phyloP scores from a whole-genome alignment of 1,140 invertebrate species.

The Drosophila erecta region DNA sequence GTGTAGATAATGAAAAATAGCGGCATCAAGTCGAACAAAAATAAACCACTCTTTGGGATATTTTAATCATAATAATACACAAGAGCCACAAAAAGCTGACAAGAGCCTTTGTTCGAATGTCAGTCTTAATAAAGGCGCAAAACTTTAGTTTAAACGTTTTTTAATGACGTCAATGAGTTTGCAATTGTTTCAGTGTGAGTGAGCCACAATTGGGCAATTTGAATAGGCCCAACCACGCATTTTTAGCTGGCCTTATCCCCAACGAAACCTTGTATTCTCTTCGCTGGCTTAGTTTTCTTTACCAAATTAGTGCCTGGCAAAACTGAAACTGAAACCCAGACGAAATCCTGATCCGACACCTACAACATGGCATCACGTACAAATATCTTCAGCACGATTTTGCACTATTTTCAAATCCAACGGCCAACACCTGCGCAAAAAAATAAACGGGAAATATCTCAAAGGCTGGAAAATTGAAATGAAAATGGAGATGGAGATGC shows the following conservation, averaged over 20 bases:
- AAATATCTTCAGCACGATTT: constrained; percentile 83
- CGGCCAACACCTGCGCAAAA: constrained; percentile 77
- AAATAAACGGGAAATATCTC: constrained; percentile 18
- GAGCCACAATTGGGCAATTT: constrained; percentile 62
- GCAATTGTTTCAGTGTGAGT: constrained; percentile 37
- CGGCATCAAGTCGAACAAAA: constrained; percentile 76
- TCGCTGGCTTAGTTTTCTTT: constrained; percentile 21
- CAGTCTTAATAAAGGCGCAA: constrained; percentile 82
- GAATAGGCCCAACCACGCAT: constrained; percentile 64
- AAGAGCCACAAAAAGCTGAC: constrained; percentile 74
- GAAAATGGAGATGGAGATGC: constrained; percentile 51
- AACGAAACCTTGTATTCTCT: constrained; percentile 51
- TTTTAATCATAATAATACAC: constrained; percentile 82
- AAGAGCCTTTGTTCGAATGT: constrained; percentile 78
- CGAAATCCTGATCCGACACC: constrained; percentile 65
- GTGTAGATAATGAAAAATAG: constrained; percentile 64
- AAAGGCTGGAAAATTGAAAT: constrained; percentile 42
- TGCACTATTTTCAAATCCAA: constrained; percentile 83
- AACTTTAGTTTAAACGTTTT: constrained; percentile 82
- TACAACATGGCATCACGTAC: constrained; percentile 83
- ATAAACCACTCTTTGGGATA: constrained; percentile 73
- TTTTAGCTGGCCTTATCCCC: constrained; percentile 47
- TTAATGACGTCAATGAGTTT: constrained; percentile 74
- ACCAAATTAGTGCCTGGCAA: constrained; percentile 49
- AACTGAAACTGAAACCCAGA: constrained; percentile 50